A percentile compares a stretch with the other conserved stretches of the same genome.
These are phyloP conservation scores for Coreoperca whiteheadi DNA, from an alignment of 2,113 vertebrate genomes.

Conservation along the genomic window DNA sequence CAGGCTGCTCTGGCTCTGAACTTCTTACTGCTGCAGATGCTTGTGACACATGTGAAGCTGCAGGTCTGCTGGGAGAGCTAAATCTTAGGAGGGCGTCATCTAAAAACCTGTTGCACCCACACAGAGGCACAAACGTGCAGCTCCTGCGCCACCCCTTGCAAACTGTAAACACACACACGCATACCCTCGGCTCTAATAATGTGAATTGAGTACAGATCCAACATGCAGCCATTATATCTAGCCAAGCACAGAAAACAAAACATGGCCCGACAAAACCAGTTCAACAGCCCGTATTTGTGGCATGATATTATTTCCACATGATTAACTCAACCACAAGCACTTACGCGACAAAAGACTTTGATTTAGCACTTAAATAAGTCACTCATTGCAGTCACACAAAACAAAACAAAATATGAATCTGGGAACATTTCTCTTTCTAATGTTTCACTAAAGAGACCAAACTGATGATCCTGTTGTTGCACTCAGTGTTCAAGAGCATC, in stretches of 20 bases:
- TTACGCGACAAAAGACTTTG: too few relatives aligned
- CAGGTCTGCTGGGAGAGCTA: background rate
- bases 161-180: background rate
- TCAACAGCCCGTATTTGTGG: background rate
- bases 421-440: background rate
- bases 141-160: background rate
- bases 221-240: background rate
- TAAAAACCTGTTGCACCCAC: background rate
- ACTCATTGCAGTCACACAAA: background rate
- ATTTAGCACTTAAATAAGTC: background rate
- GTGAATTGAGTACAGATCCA: background rate
- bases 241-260: background rate
- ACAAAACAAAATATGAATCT: background rate
- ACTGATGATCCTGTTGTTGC: conserved; percentile 19
- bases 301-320: background rate
- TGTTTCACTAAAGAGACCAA: conserved; percentile 9
- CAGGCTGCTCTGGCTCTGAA: background rate
- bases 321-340: background rate
- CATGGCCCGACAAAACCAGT: background rate
- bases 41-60: background rate
- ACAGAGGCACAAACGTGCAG: background rate
- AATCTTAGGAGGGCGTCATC: background rate
- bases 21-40: background rate
- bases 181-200: too few relatives aligned
- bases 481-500: background rate